A percentile compares a stretch with the other conserved stretches of the same genome.
Conservation (phyloP, 2,888 invertebrate species). For the Kuschelorhynchus macadamiae region DNA sequence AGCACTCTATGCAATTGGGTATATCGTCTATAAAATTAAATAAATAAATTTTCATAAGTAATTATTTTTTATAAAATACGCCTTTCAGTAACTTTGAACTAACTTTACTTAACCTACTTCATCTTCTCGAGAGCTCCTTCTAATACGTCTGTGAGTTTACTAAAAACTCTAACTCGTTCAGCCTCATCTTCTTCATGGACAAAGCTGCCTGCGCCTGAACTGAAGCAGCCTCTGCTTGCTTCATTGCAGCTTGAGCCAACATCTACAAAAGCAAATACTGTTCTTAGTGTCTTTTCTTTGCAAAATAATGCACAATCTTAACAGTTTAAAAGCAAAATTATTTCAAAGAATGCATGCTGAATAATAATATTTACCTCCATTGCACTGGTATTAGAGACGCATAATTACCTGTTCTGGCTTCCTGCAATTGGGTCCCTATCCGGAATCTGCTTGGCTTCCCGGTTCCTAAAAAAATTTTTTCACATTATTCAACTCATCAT, state of each 20-base stretch:
- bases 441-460: constrained; percentile 22
- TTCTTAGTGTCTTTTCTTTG: constrained; percentile 15
- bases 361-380: constrained; percentile 15
- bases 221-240: constrained; percentile 16
- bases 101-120: neutral
- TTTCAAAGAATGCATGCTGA: constrained; percentile 16
- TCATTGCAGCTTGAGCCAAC: constrained; percentile 12
- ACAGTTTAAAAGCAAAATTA: constrained; percentile 1
- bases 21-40: too few relatives aligned
- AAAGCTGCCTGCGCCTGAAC: constrained; percentile 15
- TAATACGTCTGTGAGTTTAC: constrained; percentile 1
- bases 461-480: constrained; percentile 1
- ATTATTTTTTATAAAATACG: too few relatives aligned
- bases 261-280: constrained; percentile 14
- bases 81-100: neutral
- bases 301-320: constrained; percentile 9
- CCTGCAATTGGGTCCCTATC: constrained; percentile 14
- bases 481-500: neutral
- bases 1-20: too few relatives aligned
- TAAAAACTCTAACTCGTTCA: neutral
- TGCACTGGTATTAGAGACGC: constrained; percentile 17
- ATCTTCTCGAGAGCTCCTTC: constrained; percentile 6
- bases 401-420: constrained; percentile 11
- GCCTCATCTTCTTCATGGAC: constrained; percentile 2
- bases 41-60: too few relatives aligned